These are phyloP conservation scores for Sminthurides bifidus DNA, from an alignment of 1,140 invertebrate species.

Conservation along the genomic window DNA sequence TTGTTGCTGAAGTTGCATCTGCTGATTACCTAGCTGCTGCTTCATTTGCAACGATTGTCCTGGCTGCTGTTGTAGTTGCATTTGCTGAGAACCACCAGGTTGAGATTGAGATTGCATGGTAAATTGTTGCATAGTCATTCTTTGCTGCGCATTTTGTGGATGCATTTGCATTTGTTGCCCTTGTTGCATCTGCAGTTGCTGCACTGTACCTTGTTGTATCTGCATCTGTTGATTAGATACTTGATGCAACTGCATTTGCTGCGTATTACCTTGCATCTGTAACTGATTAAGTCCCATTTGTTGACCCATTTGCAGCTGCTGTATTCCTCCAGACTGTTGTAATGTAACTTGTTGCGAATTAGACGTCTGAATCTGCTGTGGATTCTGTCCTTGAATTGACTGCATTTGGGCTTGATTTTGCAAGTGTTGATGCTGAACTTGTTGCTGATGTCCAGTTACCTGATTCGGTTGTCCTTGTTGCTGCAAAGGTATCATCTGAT, in stretches of 20 bases:
- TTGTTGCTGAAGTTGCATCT: too few relatives aligned
- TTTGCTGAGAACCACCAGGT: too few relatives aligned
- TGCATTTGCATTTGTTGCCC: background rate
- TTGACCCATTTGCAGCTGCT: conserved; percentile 5
- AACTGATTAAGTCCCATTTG: too few relatives aligned
- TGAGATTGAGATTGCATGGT: too few relatives aligned
- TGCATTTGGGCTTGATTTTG: background rate
- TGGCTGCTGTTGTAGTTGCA: too few relatives aligned
- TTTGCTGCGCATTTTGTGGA: background rate
- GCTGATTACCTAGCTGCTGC: too few relatives aligned
- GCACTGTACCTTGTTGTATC: background rate
- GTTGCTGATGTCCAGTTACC: background rate
- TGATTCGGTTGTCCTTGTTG: background rate
- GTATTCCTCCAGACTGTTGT: background rate
- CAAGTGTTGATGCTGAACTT: background rate
- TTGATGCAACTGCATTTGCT: background rate
- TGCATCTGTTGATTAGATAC: background rate
- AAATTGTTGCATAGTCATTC: background rate
- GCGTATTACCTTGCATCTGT: background rate
- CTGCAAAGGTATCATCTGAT: too few relatives aligned
- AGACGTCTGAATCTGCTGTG: background rate
- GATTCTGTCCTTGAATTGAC: background rate
- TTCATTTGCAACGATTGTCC: too few relatives aligned
- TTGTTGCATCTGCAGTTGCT: background rate
- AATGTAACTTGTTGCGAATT: too few relatives aligned